These are phyloP conservation scores for Apus apus DNA, from an alignment of 2,113 vertebrate species.

Conservation along the genomic window DNA sequence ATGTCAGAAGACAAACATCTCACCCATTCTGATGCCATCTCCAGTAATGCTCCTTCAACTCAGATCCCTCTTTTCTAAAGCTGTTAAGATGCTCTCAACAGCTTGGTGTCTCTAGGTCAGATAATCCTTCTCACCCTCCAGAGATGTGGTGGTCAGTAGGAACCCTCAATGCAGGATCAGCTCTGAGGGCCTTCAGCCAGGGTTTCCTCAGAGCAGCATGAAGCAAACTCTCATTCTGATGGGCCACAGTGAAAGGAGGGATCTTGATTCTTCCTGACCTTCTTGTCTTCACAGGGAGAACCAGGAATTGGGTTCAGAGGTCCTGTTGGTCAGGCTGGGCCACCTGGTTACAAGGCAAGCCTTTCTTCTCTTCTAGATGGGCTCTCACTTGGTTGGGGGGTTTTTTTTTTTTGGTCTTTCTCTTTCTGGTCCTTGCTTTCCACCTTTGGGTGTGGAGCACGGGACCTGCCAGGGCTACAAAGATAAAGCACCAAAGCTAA, in stretches of 20 bases:
- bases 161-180: neutral
- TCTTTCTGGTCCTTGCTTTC: neutral
- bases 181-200: neutral
- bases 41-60: neutral
- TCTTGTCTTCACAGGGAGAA: conserved; percentile 76
- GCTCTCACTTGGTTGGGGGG: neutral
- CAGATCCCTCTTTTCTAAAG: neutral
- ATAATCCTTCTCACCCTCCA: neutral
- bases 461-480: neutral
- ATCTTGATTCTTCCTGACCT: neutral
- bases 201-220: neutral
- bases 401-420: neutral
- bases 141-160: neutral
- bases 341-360: conserved; percentile 85
- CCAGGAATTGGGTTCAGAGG: conserved; percentile 87
- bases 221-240: neutral
- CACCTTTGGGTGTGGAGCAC: neutral
- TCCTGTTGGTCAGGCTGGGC: conserved; percentile 84
- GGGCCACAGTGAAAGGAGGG: neutral
- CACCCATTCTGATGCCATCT: neutral
- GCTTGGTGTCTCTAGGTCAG: neutral
- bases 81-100: neutral
- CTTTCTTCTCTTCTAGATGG: neutral
- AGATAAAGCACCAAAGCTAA: neutral
- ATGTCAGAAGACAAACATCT: neutral